phyloP scores from a whole-genome alignment of 2,113 vertebrate genomes.

The Aythya baeri region DNA sequence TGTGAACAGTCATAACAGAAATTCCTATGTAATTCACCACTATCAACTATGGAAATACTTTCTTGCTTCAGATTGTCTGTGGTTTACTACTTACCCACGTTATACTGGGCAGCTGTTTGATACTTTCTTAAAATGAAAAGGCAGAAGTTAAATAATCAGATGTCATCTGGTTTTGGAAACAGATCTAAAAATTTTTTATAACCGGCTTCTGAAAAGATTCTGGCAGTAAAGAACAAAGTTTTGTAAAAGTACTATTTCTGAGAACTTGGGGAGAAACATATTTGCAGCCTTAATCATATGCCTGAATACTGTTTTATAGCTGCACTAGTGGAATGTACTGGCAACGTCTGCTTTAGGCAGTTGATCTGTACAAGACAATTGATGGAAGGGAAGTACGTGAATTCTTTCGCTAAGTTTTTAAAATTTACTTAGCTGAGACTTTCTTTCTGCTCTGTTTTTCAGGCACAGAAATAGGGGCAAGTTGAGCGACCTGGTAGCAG shows the following conservation, averaged over 20 bases:
- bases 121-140: neutral
- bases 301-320: neutral
- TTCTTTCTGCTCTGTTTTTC: conserved; percentile 21
- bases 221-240: neutral
- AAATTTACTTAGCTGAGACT: neutral
- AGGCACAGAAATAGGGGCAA: conserved; percentile 96
- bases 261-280: neutral
- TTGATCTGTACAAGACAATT: neutral
- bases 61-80: neutral
- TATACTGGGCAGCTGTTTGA: neutral
- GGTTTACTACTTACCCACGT: neutral
- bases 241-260: neutral
- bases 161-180: neutral
- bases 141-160: neutral
- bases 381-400: neutral
- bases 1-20: neutral
- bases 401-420: neutral
- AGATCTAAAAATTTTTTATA: neutral
- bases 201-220: neutral
- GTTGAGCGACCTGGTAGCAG: conserved; percentile 95
- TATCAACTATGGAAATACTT: neutral
- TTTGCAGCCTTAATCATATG: neutral
- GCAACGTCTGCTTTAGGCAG: neutral
- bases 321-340: neutral
- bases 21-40: neutral